These are phyloP conservation scores for Grantiella picta DNA, from an alignment of 2,113 vertebrate species.

Conservation along the genomic window DNA sequence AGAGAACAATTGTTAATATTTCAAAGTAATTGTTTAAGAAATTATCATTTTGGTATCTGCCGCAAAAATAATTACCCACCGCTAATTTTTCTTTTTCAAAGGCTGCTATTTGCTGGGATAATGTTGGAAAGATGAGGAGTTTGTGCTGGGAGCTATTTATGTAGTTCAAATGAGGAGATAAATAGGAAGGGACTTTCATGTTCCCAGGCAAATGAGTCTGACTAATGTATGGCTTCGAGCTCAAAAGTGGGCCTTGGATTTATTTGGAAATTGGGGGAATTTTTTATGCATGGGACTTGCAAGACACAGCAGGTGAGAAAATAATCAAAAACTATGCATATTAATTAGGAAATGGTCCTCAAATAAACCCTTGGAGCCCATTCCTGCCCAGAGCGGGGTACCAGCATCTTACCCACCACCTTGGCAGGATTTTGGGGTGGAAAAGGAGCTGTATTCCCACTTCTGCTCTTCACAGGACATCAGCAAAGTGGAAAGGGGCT, in stretches of 20 bases:
- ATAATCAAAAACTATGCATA: not conserved
- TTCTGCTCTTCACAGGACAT: not conserved
- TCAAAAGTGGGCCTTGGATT: not conserved
- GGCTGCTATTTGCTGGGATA: constrained; percentile 24
- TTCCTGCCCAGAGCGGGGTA: rapidly evolving
- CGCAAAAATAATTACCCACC: constrained; percentile 49
- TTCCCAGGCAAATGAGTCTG: constrained; percentile 39
- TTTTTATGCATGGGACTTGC: not conserved
- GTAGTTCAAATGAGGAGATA: constrained; percentile 44
- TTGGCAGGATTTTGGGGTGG: not conserved
- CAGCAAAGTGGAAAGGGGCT: not conserved
- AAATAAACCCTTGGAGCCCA: not conserved
- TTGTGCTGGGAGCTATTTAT: constrained; percentile 49
- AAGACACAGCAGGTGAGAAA: not conserved
- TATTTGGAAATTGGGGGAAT: not conserved
- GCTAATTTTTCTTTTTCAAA: constrained; percentile 57
- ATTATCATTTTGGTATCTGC: constrained; percentile 60
- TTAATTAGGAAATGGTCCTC: not conserved
- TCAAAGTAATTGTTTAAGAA: constrained; percentile 63
- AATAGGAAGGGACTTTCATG: constrained; percentile 53
- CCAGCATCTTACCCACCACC: not conserved
- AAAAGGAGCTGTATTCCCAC: not conserved
- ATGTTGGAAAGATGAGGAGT: constrained; percentile 18
- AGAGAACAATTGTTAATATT: constrained; percentile 62
- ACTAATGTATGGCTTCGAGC: not conserved